Base-by-base conservation (phyloP, 2,113 vertebrate species). In the Oreotragus oreotragus region DNA sequence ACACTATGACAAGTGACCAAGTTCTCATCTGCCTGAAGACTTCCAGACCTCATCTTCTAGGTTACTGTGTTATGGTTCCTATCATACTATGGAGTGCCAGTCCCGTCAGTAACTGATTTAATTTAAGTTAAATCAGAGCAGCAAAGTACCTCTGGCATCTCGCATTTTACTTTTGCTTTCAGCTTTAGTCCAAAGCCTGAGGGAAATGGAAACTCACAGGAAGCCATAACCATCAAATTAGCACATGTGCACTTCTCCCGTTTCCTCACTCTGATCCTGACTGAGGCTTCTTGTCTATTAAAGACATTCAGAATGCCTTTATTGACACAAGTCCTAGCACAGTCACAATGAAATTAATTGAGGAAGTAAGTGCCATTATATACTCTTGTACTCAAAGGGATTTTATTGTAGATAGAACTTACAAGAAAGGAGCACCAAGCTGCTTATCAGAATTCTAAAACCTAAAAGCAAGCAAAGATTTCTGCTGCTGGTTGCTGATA, bases 371-470 rank as follows among this genome's bases (percentile, higher is more conserved):
- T 85, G 53, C 3, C n/a, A 62, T 92, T 62, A 70, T 28, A 45
- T 25, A 94, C 30, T 77, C 19, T 49, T 77, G 27, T 60, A 80
- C 43, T 86, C n/a, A 55, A 49, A 45, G 86, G 6, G 58, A 89
- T 89, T 66, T 94, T 64, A 92, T 66, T 66, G 13, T 27, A 51
- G 23, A 81, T 43, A 76, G 45, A 8, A 53, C 8, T 57, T 79
- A 91, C 7, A 62, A 60, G 70, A 91, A 85, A 76, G 30, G 76
- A 70, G 30, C 23, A 73, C 45, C 16, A 5, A 7, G 66, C 28
- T 91, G 45, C 39, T 89, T 89, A 66, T 84, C 73, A 91, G 39
- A 91, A 96, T 98, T 97, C 57, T 81, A 60, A 88, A 95, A 25
- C 15, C 19, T 79, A 70, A 85, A 90, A 83, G 16, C 58, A 73